Base-by-base conservation (phyloP, 1,140 invertebrate species). In the Drosophila ambigua region DNA sequence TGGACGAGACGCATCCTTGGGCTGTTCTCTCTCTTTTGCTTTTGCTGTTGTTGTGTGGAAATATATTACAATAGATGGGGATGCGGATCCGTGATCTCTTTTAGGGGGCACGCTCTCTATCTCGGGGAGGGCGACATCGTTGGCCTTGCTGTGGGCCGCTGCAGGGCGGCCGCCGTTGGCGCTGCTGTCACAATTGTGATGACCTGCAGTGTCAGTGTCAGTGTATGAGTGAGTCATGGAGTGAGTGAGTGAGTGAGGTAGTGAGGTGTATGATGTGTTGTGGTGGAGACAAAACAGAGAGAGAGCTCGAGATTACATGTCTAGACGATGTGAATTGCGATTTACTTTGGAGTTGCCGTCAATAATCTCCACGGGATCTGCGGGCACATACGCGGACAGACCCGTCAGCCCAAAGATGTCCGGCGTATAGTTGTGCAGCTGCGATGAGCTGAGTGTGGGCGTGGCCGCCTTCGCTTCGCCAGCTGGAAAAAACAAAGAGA, bases 321-420 rank as follows among this genome's bases (percentile, higher is more conserved):
- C 66, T 55, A 49, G n/a, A 16, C 55, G 53, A 48, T 59, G 49
- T 48, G 49, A 48, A 64, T 89, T 72, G 58, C 76, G 77, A 72
- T 90, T 85, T 93, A 94, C 93, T 92, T 92, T 93, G 48, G 93
- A 93, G 88, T 93, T 93, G 43, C 93, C 93, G 57, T 92, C 77
- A 52, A 92, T 90, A 13, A 93, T 93, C 68, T 93, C 91, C 57
- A 93, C 92, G 2, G 91, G 92, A 46, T 91, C 79, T 5, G 92
- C 87, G 5, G 92, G 91, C 44, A 92, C 92, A 63, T 92, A 93
- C 0, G 92, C 78, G 24, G 92, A 92, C 15, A 93, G 53, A 58
- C 92, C 93, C 91, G 92, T 93, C 15, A 92, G 71, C 7, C 93
- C 93, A 57, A 93, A 92, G 11, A 93, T 84, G n/a, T 91, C 90